Conservation (phyloP, 2,888 invertebrate genomes). For the Pinctada fucata region DNA sequence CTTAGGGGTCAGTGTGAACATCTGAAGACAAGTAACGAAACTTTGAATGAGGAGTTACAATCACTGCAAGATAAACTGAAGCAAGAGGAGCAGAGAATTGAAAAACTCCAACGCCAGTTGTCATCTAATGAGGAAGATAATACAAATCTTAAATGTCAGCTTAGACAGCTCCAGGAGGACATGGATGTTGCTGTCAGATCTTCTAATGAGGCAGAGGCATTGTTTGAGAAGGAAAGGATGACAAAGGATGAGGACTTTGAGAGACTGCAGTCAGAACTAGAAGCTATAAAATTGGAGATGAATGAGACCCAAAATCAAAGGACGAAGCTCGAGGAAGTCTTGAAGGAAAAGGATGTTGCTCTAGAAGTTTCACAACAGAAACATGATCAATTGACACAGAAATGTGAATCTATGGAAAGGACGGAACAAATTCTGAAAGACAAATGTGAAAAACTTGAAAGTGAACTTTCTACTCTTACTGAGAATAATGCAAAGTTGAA, state of each 20-base stretch:
- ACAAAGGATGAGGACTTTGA: conserved; percentile 27
- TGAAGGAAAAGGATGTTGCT: conserved; percentile 16
- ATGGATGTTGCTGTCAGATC: not conserved
- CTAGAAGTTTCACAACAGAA: conserved; percentile 7
- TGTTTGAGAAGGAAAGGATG: conserved; percentile 27
- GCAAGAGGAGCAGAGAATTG: not conserved
- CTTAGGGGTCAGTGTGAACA: conserved; percentile 38
- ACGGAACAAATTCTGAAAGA: conserved; percentile 24
- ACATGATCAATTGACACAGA: conserved; percentile 8
- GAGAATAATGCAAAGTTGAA: conserved; percentile 16
- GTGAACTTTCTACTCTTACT: not conserved
- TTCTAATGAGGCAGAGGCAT: not conserved
- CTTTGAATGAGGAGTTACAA: conserved; percentile 9
- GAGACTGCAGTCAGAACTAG: conserved; percentile 22
- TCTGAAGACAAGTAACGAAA: conserved; percentile 1
- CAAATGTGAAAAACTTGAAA: not conserved
- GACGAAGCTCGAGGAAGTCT: conserved; percentile 27
- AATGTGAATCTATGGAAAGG: conserved; percentile 24
- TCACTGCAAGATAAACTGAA: conserved; percentile 22
- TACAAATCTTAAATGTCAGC: conserved; percentile 24
- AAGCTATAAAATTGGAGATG: conserved; percentile 24
- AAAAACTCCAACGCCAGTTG: conserved; percentile 21
- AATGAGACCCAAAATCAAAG: conserved; percentile 22
- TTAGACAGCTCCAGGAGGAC: conserved; percentile 5
- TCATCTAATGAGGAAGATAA: conserved; percentile 12